Percentiles rank a stretch among this genome's conserved stretches.
These are phyloP conservation scores for Nyleta sp. DNA, from an alignment of 2,888 invertebrate genomes.

Conservation along the genomic window DNA sequence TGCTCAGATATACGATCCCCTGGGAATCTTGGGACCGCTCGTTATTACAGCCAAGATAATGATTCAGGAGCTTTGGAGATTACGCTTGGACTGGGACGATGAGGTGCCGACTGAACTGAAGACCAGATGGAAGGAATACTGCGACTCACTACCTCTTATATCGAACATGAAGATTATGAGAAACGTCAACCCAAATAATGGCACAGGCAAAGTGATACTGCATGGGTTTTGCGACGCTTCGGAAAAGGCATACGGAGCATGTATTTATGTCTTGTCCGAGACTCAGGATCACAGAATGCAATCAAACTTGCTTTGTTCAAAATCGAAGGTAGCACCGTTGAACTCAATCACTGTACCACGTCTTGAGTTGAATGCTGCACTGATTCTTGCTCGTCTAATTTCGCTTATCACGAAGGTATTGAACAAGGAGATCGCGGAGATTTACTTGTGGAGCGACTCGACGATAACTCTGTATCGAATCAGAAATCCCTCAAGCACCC, in stretches of 20 bases:
- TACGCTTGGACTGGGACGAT: slow-evolving; percentile 35
- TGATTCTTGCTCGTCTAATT: background rate
- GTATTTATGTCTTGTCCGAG: slow-evolving; percentile 60
- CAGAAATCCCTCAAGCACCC: background rate
- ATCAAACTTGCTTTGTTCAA: background rate
- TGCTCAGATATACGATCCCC: slow-evolving; percentile 58
- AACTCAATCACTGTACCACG: background rate
- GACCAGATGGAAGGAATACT: slow-evolving; percentile 11
- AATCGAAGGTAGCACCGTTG: background rate
- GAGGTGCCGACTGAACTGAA: background rate
- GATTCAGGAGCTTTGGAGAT: slow-evolving; percentile 44
- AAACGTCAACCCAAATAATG: slow-evolving; percentile 24
- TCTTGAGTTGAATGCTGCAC: background rate
- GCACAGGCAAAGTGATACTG: slow-evolving; percentile 3
- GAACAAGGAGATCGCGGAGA: background rate
- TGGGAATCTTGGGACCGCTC: slow-evolving; percentile 53
- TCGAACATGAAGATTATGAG: slow-evolving; percentile 30
- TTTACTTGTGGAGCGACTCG: slow-evolving; percentile 18
- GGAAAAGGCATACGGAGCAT: slow-evolving; percentile 68
- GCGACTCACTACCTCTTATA: slow-evolving; percentile 12
- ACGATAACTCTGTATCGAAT: slow-evolving; percentile 25
- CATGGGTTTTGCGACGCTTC: slow-evolving; percentile 67
- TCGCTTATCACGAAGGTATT: slow-evolving; percentile 4
- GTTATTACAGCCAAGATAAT: slow-evolving; percentile 56
- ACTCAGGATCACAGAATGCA: background rate